A percentile compares a stretch with the other conserved stretches of the same genome.
Evolutionary conservation across 2,888 invertebrate genomes (phyloP).

Genomic region (Pimpla rufipes): DNA sequence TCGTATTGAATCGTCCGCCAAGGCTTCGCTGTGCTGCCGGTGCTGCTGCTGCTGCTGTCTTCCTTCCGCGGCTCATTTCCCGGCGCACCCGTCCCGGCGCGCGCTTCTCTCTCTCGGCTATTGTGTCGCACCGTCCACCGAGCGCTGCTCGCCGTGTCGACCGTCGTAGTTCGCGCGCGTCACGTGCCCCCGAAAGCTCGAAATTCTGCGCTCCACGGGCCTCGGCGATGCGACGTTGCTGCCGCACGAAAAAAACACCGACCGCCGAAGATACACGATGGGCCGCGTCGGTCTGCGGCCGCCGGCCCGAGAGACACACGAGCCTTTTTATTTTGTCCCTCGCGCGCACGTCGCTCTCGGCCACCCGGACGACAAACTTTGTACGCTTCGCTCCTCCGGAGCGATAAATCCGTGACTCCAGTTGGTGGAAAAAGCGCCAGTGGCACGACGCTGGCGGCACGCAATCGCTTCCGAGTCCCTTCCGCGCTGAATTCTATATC

Average conservation of each 20-base stretch:
- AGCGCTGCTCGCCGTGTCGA: neutral
- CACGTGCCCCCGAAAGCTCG: constrained; percentile 7
- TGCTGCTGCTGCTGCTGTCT: constrained; percentile 20
- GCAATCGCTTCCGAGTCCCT: constrained; percentile 17
- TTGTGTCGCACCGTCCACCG: constrained; percentile 1
- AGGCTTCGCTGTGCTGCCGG: constrained; percentile 24
- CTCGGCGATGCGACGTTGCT: too few relatives aligned
- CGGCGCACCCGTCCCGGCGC: constrained; percentile 33
- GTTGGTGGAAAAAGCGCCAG: neutral
- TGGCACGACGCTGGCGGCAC: neutral
- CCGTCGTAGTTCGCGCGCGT: constrained; percentile 14
- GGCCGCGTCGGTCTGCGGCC: too few relatives aligned
- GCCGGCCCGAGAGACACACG: too few relatives aligned
- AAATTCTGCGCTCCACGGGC: constrained; percentile 2
- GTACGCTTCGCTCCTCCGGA: too few relatives aligned
- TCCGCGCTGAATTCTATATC: constrained; percentile 45
- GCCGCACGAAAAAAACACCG: too few relatives aligned
- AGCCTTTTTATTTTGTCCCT: too few relatives aligned
- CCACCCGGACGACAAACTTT: too few relatives aligned
- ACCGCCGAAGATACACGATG: too few relatives aligned
- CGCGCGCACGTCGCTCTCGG: too few relatives aligned
- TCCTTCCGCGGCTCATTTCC: constrained; percentile 43
- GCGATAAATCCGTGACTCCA: too few relatives aligned
- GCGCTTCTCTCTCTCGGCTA: constrained; percentile 9
- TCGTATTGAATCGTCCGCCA: constrained; percentile 60